Percentiles rank a stretch among this genome's conserved stretches.
These are phyloP conservation scores for Cotesia chilonis DNA, from an alignment of 1,140 invertebrate genomes.

Conservation along the genomic window DNA sequence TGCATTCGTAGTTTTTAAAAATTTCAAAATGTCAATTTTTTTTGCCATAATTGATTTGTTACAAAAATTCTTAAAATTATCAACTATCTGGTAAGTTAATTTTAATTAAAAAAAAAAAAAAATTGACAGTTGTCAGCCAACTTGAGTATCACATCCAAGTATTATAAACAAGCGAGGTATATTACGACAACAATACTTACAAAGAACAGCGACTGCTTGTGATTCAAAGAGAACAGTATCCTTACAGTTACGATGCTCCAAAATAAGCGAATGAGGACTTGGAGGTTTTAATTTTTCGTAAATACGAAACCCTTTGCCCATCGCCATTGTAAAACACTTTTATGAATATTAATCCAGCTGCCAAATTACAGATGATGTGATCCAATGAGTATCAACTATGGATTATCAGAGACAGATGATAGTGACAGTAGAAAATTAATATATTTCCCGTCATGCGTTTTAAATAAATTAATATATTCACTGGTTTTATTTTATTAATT, in stretches of 20 bases:
- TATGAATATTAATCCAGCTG: neutral
- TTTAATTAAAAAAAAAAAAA: too few species aligned
- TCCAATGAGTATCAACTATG: neutral
- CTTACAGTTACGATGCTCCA: constrained; percentile 87
- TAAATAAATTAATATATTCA: too few species aligned
- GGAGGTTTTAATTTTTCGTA: constrained; percentile 86
- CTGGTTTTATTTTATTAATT: too few species aligned
- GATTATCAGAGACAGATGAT: too few species aligned
- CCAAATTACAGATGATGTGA: neutral
- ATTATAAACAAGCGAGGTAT: neutral
- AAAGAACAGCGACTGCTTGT: constrained; percentile 84
- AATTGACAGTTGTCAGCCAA: too few species aligned
- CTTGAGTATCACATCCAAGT: too few species aligned
- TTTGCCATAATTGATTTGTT: too few species aligned
- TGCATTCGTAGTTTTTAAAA: too few species aligned
- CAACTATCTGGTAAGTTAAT: too few species aligned
- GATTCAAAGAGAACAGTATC: constrained; percentile 91
- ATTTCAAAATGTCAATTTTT: too few species aligned
- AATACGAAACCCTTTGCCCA: constrained; percentile 92
- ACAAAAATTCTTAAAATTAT: too few species aligned
- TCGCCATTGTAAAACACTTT: constrained; percentile 74
- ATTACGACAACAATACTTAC: constrained; percentile 66
- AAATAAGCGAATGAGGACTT: constrained; percentile 87
- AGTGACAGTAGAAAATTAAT: neutral
- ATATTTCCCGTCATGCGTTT: neutral